phyloP scores from a whole-genome alignment of 2,797 vertebrate genomes.

The Sebastolobus alascanus region DNA sequence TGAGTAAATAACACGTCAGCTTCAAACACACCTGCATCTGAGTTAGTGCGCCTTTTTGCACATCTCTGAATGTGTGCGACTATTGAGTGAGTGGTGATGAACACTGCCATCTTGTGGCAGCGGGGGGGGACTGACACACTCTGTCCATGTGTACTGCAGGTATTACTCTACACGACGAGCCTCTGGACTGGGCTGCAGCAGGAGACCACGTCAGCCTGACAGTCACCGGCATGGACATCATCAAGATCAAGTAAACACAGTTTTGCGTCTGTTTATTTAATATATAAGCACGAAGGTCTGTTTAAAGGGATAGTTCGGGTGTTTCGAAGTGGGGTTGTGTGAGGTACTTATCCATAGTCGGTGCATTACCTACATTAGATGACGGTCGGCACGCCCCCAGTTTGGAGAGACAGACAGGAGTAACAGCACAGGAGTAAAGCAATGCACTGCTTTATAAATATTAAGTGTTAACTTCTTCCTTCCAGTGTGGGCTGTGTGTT shows the following conservation, averaged over 20 bases:
- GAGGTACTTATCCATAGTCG: no score
- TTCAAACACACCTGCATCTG: background rate
- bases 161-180: constrained; percentile 94
- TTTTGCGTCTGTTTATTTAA: background rate
- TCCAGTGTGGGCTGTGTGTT: constrained; percentile 94
- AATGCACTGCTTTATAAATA: no score
- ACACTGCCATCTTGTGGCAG: constrained; percentile 72
- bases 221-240: constrained; percentile 99
- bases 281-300: background rate
- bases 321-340: no score
- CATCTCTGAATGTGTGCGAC: background rate
- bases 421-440: no score
- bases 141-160: constrained; percentile 82
- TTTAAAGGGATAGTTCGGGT: background rate
- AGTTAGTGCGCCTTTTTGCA: background rate
- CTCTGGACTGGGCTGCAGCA: constrained; percentile 97
- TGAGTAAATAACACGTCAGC: background rate
- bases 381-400: no score
- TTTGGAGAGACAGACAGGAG: no score
- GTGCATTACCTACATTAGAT: no score
- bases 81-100: background rate
- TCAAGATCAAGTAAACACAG: constrained; percentile 95
- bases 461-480: constrained; percentile 15
- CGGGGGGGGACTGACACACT: background rate
- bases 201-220: constrained; percentile 98